phyloP scores from a whole-genome alignment of 1,140 invertebrate genomes.

The Plutomurus gul region DNA sequence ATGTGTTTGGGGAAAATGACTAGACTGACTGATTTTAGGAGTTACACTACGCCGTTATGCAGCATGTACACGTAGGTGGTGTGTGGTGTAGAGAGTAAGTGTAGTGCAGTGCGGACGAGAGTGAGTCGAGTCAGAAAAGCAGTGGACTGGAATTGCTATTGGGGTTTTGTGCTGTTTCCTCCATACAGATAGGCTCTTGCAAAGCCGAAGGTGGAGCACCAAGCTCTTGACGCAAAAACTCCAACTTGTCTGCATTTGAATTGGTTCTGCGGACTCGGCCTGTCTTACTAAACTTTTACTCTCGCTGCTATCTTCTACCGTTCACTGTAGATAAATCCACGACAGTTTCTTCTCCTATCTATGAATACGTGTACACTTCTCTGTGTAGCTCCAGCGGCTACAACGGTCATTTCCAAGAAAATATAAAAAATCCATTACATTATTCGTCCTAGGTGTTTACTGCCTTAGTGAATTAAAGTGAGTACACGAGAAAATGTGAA shows the following conservation, averaged over 20 bases:
- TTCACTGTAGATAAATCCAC: not conserved
- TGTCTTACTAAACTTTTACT: constrained; percentile 9
- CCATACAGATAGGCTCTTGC: constrained; percentile 35
- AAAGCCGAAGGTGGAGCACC: constrained; percentile 45
- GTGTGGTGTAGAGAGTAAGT: not conserved
- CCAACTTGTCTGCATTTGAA: constrained; percentile 23
- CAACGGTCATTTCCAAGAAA: too few relatives aligned
- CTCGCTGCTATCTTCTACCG: not conserved
- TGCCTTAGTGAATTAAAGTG: too few relatives aligned
- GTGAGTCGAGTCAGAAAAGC: constrained; percentile 11
- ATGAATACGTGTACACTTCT: too few relatives aligned
- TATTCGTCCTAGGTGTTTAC: too few relatives aligned
- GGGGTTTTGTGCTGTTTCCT: constrained; percentile 30
- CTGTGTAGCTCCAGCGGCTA: too few relatives aligned
- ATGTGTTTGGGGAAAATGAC: too few relatives aligned
- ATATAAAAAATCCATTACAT: too few relatives aligned
- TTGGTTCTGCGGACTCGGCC: constrained; percentile 19
- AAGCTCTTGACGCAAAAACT: constrained; percentile 26
- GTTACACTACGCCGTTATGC: too few relatives aligned
- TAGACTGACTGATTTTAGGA: too few relatives aligned
- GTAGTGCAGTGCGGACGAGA: not conserved
- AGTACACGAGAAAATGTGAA: too few relatives aligned
- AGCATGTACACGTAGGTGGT: not conserved
- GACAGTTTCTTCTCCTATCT: not conserved
- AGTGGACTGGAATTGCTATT: constrained; percentile 20